phyloP scores from a whole-genome alignment of 1,140 invertebrate genomes.

The Papilio polyxenes region DNA sequence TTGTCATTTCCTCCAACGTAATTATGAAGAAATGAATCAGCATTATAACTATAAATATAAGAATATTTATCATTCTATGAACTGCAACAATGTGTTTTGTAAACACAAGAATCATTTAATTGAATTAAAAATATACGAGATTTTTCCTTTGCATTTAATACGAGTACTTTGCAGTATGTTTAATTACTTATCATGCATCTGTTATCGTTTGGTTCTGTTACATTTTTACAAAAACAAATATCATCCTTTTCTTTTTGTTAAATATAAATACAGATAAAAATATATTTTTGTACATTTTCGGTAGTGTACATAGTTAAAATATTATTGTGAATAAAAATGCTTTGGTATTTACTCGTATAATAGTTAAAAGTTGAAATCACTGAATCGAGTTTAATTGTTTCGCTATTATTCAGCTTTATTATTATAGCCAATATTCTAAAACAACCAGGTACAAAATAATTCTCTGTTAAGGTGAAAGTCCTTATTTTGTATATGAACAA shows the following conservation, averaged over 20 bases:
- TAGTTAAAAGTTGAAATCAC: background rate
- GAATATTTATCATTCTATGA: background rate
- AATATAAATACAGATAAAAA: too few species aligned
- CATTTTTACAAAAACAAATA: too few species aligned
- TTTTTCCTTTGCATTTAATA: background rate
- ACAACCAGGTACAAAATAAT: background rate
- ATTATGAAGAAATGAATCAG: constrained; percentile 35
- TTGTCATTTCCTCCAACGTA: constrained; percentile 22
- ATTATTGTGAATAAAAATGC: background rate
- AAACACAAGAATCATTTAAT: background rate
- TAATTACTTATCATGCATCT: too few species aligned
- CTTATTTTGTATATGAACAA: background rate
- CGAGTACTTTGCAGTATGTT: background rate
- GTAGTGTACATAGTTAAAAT: too few species aligned
- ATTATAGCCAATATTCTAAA: background rate
- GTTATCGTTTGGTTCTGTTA: too few species aligned
- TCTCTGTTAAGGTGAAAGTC: background rate
- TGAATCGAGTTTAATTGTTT: background rate
- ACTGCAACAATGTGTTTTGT: background rate
- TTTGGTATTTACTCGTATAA: background rate
- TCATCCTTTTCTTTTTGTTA: too few species aligned
- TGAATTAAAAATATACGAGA: background rate
- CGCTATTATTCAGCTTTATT: background rate
- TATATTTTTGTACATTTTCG: too few species aligned
- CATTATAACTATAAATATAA: background rate